These are phyloP conservation scores for Australoheros facetus DNA, from an alignment of 2,797 vertebrate genomes.

Conservation along the genomic window DNA sequence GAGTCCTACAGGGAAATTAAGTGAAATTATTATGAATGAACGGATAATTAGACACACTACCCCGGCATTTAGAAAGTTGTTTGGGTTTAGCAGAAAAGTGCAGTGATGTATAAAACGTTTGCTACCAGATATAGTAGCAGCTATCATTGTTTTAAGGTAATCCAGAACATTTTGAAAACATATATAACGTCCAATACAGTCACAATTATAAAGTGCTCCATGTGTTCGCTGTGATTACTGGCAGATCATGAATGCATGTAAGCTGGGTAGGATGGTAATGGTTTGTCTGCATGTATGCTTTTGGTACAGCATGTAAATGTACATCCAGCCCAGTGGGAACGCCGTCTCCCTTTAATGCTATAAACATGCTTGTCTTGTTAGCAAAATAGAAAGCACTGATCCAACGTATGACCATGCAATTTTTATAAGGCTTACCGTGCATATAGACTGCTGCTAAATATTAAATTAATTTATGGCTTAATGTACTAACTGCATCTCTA, in stretches of 20 bases:
- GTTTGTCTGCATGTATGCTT: not conserved
- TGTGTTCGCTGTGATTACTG: not conserved
- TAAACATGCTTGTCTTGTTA: too few species aligned
- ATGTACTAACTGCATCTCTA: not conserved
- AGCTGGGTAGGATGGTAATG: not conserved
- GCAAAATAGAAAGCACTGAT: too few species aligned
- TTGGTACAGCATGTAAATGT: not conserved
- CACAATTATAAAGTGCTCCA: too few species aligned
- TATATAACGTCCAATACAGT: too few species aligned
- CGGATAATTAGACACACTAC: not conserved
- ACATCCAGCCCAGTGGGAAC: not conserved
- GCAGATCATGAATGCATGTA: not conserved
- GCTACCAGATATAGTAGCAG: too few species aligned
- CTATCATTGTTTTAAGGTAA: not conserved
- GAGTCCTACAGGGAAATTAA: slow-evolving; percentile 75
- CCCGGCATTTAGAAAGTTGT: not conserved
- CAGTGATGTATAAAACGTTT: too few species aligned
- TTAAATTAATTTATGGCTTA: too few species aligned
- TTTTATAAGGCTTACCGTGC: too few species aligned
- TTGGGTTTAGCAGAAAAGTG: too few species aligned
- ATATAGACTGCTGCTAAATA: too few species aligned
- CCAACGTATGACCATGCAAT: too few species aligned
- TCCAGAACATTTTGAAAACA: too few species aligned
- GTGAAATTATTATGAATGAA: not conserved
- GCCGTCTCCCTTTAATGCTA: not conserved